Base-by-base conservation (phyloP, 2,888 invertebrate genomes). In the Eilema caniola region DNA sequence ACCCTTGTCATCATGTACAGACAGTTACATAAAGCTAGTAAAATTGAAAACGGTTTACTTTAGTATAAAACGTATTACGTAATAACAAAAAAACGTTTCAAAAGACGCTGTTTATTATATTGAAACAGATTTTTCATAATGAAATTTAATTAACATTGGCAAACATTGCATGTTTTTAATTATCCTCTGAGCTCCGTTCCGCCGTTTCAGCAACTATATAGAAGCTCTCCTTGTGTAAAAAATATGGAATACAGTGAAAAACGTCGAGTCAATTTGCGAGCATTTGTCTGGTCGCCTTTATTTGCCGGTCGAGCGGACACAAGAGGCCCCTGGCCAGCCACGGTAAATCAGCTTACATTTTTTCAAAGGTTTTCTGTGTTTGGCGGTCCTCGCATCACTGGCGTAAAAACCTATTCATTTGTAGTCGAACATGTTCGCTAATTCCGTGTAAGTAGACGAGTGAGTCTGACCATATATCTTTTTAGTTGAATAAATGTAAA, bases 321-420 rank as follows among this genome's bases (percentile, higher is more conserved):
- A 88, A 90, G 90, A 90, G 90, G 88, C 87, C 89, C 85, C 88
- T 89, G 87, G 86, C 88, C 89, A 85, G 90, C 89, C 86, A 89
- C 93, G 91, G 93, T 94, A 94, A 94, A 94, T 93, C 94, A 94
- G 94, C 94, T 94, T 94, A 93, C 90, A 93, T 92, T 94, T 94
- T 93, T 94, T 92, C 92, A 92, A 94, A 93, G 93, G 93, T 89
- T 92, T 89, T 90, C 93, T 93, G 92, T 89, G 91, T 93, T 93
- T 93, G 93, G 90, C 91, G 90, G 89, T 88, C 88, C 88, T 90
- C 89, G 88, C 91, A 90, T 93, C 90, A 91, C 86, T 89, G 86
- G 83, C 89, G 89, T 89, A 89, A 90, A 91, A 93, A 91, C 89
- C 88, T 89, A 91, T 93, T 90, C 87, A 90, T 89, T 88, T 89